phyloP scores from a whole-genome alignment of 2,113 vertebrate genomes.

The Oreocharis arfaki region DNA sequence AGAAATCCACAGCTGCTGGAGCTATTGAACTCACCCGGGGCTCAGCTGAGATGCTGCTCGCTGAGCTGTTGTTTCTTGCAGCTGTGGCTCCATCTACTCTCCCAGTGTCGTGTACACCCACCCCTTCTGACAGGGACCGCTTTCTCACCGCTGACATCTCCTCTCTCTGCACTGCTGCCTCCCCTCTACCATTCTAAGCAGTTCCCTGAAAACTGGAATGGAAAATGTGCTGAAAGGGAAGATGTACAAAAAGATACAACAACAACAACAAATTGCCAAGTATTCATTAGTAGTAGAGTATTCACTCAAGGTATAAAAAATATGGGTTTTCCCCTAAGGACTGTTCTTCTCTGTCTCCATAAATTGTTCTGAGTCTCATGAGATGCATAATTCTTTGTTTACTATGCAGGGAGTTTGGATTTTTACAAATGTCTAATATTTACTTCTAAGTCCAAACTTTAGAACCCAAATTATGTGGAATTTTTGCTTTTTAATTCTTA shows the following conservation, averaged over 20 bases:
- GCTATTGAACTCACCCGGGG: not conserved
- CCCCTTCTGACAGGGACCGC: not conserved
- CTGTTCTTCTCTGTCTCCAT: not conserved
- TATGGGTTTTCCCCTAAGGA: not conserved
- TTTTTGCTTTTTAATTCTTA: not conserved
- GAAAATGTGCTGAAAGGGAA: not conserved
- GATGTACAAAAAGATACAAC: not conserved
- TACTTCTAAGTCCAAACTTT: not conserved
- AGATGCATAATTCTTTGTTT: not conserved
- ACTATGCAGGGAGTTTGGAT: not conserved
- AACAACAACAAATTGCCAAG: not conserved
- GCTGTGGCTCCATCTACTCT: not conserved
- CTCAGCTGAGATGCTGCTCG: not conserved
- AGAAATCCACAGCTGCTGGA: not conserved
- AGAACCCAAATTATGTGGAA: not conserved
- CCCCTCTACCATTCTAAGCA: not conserved
- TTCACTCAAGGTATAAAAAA: not conserved
- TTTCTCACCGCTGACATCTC: not conserved
- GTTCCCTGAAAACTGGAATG: not conserved
- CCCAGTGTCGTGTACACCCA: fast-evolving
- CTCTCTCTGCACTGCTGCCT: not conserved
- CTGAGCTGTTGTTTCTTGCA: not conserved
- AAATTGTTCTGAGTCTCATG: not conserved
- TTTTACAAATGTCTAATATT: not conserved
- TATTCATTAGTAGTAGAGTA: not conserved